These are phyloP conservation scores for Gobius niger DNA, from an alignment of 2,113 vertebrate genomes.

Conservation along the genomic window DNA sequence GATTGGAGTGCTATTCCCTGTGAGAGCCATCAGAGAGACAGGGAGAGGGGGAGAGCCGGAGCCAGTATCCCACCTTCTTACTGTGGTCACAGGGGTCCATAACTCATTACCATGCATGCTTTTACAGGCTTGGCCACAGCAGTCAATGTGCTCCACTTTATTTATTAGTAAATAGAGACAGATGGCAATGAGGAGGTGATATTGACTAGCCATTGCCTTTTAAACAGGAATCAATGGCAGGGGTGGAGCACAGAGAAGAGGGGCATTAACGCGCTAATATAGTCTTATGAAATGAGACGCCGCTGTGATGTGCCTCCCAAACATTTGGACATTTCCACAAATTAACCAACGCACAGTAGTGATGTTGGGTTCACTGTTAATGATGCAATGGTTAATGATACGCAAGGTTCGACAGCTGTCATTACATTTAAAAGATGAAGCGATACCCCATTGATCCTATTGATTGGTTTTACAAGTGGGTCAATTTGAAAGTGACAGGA, in stretches of 20 bases:
- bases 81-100: constrained; percentile 77
- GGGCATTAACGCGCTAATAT: constrained; percentile 83
- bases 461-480: constrained; percentile 75
- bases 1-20: constrained; percentile 70
- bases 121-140: constrained; percentile 87
- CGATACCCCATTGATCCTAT: constrained; percentile 59
- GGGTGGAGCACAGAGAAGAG: constrained; percentile 81
- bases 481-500: constrained; percentile 78
- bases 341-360: neutral
- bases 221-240: constrained; percentile 83
- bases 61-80: constrained; percentile 48
- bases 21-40: constrained; percentile 42
- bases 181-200: constrained; percentile 82
- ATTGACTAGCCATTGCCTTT: constrained; percentile 90
- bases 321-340: constrained; percentile 13
- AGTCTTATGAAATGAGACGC: constrained; percentile 77
- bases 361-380: constrained; percentile 9
- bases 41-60: constrained; percentile 47
- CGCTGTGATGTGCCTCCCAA: constrained; percentile 23
- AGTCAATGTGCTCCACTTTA: constrained; percentile 93
- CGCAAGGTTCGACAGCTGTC: constrained; percentile 45
- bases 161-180: constrained; percentile 98
- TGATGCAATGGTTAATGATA: constrained; percentile 6
- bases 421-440: constrained; percentile 53
- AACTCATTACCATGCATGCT: constrained; percentile 92